Evolutionary conservation across 2,797 vertebrate genomes (phyloP).

Genomic region (Tauraco hartlaubi): DNA sequence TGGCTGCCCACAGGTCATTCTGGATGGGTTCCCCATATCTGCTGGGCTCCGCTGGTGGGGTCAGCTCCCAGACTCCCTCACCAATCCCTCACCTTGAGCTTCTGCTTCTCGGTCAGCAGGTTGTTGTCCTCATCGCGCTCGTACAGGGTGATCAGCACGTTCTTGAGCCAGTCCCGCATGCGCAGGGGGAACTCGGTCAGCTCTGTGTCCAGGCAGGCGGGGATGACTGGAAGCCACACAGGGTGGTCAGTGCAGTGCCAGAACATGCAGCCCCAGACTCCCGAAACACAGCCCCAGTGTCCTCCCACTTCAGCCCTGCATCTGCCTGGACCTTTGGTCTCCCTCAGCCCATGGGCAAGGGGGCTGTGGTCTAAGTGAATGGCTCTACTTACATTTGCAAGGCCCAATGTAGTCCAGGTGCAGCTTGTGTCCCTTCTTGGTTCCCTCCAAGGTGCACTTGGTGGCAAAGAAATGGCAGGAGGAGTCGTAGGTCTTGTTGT

Average conservation of each 20-base stretch:
- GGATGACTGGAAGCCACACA: constrained; percentile 83
- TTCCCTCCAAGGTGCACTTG: constrained; percentile 97
- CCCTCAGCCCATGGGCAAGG: not conserved
- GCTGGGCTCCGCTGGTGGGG: fast-evolving
- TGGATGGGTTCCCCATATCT: not conserved
- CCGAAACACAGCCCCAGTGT: fast-evolving
- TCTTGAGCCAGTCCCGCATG: constrained; percentile 99
- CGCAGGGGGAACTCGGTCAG: constrained; percentile 96
- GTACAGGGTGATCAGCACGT: constrained; percentile 95
- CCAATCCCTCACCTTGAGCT: constrained; percentile 87
- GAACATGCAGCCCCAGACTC: not conserved
- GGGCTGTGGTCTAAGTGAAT: not conserved
- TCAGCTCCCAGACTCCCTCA: not conserved
- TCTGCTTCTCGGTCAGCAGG: constrained; percentile 98
- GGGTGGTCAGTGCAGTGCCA: not conserved
- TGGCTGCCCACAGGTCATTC: not conserved
- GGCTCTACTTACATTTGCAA: constrained; percentile 92
- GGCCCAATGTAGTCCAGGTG: constrained; percentile 98
- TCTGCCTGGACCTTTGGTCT: not conserved
- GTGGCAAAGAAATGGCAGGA: constrained; percentile 98
- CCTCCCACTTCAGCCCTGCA: not conserved
- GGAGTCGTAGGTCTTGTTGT: constrained; percentile 98
- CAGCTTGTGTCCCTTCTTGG: constrained; percentile 99
- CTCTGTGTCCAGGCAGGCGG: constrained; percentile 91
- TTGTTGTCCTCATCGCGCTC: constrained; percentile 95